These are phyloP conservation scores for Hystrix brachyura DNA, from an alignment of 2,113 vertebrate species.

Conservation along the genomic window DNA sequence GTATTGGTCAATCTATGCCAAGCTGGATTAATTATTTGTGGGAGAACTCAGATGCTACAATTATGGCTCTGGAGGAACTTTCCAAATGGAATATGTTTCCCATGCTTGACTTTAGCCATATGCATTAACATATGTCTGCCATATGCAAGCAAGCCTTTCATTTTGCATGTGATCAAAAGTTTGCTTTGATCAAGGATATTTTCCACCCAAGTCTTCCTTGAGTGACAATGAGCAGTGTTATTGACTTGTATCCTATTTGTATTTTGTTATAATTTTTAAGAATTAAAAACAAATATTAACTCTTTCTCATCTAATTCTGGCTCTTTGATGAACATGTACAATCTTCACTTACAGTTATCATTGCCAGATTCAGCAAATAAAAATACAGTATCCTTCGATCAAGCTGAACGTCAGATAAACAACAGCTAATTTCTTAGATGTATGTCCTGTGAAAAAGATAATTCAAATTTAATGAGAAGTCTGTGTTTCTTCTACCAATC, in stretches of 20 bases:
- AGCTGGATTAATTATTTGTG: background rate
- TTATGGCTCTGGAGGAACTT: background rate
- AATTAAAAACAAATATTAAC: background rate
- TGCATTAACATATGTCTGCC: background rate
- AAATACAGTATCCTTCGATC: background rate
- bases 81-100: background rate
- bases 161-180: background rate
- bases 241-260: background rate
- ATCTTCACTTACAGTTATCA: background rate
- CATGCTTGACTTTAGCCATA: background rate
- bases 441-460: background rate
- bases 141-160: background rate
- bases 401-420: background rate
- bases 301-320: background rate
- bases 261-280: background rate
- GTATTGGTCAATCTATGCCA: too few species aligned
- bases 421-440: background rate
- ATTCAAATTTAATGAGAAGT: background rate
- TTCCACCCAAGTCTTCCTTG: background rate
- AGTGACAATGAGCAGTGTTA: background rate
- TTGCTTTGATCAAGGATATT: slow-evolving; percentile 13
- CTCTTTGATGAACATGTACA: background rate
- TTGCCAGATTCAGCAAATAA: background rate
- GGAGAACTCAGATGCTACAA: background rate
- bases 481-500: background rate